Percentiles rank a stretch among this genome's conserved stretches.
Evolutionary conservation across 1,140 invertebrate species (phyloP).

Genomic region (Saxidomus purpurata): DNA sequence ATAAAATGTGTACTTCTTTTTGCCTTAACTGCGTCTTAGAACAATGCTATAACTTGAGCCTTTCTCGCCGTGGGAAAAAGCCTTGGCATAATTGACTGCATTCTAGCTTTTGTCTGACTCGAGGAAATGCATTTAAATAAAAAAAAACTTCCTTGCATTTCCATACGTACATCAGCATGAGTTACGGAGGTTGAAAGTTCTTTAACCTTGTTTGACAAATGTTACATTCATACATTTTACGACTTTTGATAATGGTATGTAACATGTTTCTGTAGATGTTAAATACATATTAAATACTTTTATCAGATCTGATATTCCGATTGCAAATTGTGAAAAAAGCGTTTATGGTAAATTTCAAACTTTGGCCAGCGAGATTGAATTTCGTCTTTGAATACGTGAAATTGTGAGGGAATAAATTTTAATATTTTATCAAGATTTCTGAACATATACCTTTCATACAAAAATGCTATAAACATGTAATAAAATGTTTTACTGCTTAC

Average conservation of each 20-base stretch:
- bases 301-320: constrained; percentile 24
- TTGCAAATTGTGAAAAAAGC: constrained; percentile 21
- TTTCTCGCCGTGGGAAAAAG: no score
- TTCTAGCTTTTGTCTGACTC: no score
- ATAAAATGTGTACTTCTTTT: no score
- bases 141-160: no score
- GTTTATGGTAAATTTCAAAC: constrained; percentile 22
- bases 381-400: constrained; percentile 7
- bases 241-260: background rate
- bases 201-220: background rate
- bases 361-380: background rate
- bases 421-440: constrained; percentile 31
- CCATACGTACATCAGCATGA: no score
- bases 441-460: constrained; percentile 35
- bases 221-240: background rate
- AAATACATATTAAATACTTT: constrained; percentile 27
- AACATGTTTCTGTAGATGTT: constrained; percentile 21
- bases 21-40: no score
- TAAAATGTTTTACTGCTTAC: constrained; percentile 23
- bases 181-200: background rate
- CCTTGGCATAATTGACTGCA: no score
- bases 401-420: constrained; percentile 24
- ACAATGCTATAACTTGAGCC: no score
- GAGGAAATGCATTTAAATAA: no score
- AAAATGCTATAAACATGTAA: constrained; percentile 34